Percentiles rank a stretch among this genome's conserved stretches.
Evolutionary conservation across 1,140 invertebrate genomes (phyloP).

Genomic region (Amyelois transitella): DNA sequence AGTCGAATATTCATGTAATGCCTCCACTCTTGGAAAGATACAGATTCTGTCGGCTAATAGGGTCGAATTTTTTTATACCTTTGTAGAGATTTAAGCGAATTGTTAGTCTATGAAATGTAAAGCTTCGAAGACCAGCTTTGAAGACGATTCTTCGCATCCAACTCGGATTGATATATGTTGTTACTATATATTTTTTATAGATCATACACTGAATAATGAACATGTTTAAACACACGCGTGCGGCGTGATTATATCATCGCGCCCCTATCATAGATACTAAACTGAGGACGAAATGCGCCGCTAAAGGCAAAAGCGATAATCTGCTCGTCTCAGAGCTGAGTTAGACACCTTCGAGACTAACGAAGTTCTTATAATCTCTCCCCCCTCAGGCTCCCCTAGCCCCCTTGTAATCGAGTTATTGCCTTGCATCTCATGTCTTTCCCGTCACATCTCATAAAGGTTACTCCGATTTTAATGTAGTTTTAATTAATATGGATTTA

Average conservation of each 20-base stretch:
- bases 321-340: conserved; percentile 56
- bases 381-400: conserved; percentile 27
- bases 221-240: not conserved
- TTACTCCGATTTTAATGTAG: not conserved
- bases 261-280: conserved; percentile 27
- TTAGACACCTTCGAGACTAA: conserved; percentile 66
- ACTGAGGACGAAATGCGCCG: conserved; percentile 48
- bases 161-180: no score
- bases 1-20: no score
- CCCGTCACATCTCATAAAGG: conserved; percentile 27
- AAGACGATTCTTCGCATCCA: no score
- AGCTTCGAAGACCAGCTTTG: no score
- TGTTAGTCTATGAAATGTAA: no score
- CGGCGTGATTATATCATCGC: conserved; percentile 2
- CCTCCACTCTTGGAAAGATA: no score
- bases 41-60: no score
- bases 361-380: conserved; percentile 67
- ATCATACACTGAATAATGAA: not conserved
- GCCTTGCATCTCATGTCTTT: conserved; percentile 57
- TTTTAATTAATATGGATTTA: not conserved
- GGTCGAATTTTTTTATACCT: no score
- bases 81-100: no score
- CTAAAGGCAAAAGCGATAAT: conserved; percentile 65
- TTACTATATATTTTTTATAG: no score
- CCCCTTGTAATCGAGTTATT: conserved; percentile 61